These are phyloP conservation scores for Pristionchus arcanus DNA, from an alignment of 2,888 invertebrate genomes.

Conservation along the genomic window DNA sequence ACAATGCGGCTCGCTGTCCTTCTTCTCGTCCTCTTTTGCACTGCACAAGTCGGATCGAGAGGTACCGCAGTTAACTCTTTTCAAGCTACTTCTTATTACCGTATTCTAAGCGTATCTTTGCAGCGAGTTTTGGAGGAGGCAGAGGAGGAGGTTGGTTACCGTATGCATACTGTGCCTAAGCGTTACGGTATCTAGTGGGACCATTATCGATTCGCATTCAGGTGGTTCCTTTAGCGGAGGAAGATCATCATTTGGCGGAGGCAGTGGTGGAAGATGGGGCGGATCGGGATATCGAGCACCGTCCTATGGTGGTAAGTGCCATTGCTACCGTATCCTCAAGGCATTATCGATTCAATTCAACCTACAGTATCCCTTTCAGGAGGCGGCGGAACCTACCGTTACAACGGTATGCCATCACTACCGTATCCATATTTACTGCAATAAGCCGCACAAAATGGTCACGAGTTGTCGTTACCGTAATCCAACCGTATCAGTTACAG, in stretches of 20 bases:
- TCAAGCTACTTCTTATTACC: background rate
- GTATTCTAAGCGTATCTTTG: background rate
- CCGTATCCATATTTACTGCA: no score
- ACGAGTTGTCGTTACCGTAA: background rate
- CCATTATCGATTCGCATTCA: no score
- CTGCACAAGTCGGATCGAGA: background rate
- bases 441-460: no score
- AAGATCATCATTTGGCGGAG: background rate
- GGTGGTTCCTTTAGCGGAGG: no score
- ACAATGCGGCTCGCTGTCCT: background rate
- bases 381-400: no score
- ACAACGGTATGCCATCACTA: no score
- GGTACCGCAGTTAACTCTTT: background rate
- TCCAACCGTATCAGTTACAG: background rate
- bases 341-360: no score
- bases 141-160: background rate
- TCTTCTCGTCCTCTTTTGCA: background rate
- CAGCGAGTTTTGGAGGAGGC: background rate
- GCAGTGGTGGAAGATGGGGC: no score
- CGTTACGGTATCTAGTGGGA: background rate
- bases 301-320: no score
- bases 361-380: no score
- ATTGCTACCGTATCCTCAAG: no score
- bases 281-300: no score
- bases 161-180: background rate